A percentile compares a stretch with the other conserved stretches of the same genome.
Evolutionary conservation across 2,113 vertebrate species (phyloP).

Genomic region (Falco punctatus): DNA sequence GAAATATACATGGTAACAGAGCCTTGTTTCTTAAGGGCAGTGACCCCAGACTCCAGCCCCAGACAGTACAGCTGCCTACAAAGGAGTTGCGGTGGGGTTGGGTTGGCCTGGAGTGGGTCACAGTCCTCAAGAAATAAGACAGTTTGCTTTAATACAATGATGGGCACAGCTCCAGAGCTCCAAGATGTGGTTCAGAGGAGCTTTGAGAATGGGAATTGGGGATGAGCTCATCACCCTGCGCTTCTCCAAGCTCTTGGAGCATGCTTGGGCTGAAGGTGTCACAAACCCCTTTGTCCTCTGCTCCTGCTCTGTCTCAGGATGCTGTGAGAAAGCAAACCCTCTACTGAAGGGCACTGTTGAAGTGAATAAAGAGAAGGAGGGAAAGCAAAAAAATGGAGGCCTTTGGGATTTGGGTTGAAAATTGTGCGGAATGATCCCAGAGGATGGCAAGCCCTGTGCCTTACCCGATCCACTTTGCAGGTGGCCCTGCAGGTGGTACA

Average conservation of each 20-base stretch:
- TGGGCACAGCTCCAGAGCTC: not conserved
- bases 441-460: not conserved
- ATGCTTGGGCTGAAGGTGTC: not conserved
- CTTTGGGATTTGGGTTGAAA: not conserved
- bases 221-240: not conserved
- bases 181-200: not conserved
- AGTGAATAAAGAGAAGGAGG: not conserved
- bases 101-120: not conserved
- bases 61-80: not conserved
- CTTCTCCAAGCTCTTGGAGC: not conserved
- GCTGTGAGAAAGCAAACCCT: not conserved
- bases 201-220: not conserved
- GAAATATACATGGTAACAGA: not conserved
- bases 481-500: not conserved
- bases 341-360: not conserved
- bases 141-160: not conserved
- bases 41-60: not conserved
- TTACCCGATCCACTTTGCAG: not conserved
- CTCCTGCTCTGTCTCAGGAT: not conserved
- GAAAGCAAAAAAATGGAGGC: not conserved
- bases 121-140: not conserved
- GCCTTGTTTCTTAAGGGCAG: not conserved
- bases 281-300: not conserved
- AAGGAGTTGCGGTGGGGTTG: not conserved
- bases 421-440: not conserved